These are phyloP conservation scores for Amiota minor DNA, from an alignment of 2,888 invertebrate species.

Conservation along the genomic window DNA sequence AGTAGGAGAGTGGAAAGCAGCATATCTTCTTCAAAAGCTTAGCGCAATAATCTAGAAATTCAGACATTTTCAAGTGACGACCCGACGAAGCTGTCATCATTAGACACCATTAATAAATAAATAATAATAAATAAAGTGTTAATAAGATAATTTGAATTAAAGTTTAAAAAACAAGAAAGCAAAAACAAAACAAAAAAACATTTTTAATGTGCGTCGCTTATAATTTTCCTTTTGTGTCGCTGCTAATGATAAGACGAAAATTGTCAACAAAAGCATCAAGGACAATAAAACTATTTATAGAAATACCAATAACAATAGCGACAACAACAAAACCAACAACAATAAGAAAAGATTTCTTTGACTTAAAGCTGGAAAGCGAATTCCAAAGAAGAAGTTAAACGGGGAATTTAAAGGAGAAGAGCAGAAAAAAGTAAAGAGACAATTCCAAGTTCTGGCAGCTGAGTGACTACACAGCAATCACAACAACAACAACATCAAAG, in stretches of 20 bases:
- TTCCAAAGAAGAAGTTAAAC: not conserved
- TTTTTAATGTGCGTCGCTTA: slow-evolving; percentile 44
- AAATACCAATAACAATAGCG: slow-evolving; percentile 37
- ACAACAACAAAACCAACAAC: slow-evolving; percentile 28
- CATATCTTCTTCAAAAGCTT: too few species aligned
- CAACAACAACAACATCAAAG: not conserved
- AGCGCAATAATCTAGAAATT: too few species aligned
- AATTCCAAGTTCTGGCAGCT: not conserved
- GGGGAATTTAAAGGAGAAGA: not conserved
- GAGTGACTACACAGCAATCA: not conserved
- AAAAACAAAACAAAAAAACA: slow-evolving; percentile 4
- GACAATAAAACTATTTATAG: slow-evolving; percentile 17
- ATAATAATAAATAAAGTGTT: too few species aligned
- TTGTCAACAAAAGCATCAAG: slow-evolving; percentile 28
- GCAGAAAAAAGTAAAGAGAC: not conserved
- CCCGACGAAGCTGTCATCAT: too few species aligned
- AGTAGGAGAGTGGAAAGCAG: too few species aligned
- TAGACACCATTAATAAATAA: too few species aligned
- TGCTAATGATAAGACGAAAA: slow-evolving; percentile 25
- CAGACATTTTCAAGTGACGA: too few species aligned
- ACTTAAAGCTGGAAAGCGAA: not conserved
- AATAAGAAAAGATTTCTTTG: not conserved
- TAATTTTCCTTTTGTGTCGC: slow-evolving; percentile 24
- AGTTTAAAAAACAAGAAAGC: not conserved
- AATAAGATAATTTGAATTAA: too few species aligned